Conservation (phyloP, 30 jellyfish, hydroid and myxozoan species). For the Turritopsis rubra region DNA sequence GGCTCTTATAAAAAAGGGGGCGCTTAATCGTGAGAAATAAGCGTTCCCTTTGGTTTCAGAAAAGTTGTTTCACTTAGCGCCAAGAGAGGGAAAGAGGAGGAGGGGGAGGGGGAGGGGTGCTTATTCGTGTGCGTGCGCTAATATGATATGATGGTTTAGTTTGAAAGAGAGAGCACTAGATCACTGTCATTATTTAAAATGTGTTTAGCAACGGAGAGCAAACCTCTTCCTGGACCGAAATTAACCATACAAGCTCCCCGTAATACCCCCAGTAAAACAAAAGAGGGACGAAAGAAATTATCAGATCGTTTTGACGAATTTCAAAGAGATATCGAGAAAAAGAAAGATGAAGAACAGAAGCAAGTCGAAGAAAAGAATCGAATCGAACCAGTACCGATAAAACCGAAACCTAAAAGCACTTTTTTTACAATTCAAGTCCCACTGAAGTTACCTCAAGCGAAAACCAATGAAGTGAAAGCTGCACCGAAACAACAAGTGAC, state of each 20-base stretch:
- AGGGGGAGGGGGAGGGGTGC: too few species aligned
- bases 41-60: too few species aligned
- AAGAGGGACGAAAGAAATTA: slow-evolving; percentile 1
- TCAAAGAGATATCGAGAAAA: background rate
- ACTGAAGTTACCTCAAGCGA: background rate
- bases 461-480: background rate
- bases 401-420: background rate
- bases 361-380: background rate
- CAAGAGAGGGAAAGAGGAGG: too few species aligned
- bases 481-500: background rate
- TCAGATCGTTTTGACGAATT: background rate
- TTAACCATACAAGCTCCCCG: background rate
- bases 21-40: too few species aligned
- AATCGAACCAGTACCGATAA: background rate
- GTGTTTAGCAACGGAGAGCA: background rate
- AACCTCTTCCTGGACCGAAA: background rate
- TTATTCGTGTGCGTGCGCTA: too few species aligned
- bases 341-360: background rate
- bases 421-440: slow-evolving; percentile 11
- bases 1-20: too few species aligned
- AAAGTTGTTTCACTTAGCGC: too few species aligned
- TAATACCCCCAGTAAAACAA: background rate
- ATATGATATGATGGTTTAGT: too few species aligned
- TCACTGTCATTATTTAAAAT: background rate
- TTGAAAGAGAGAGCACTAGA: background rate